Evolutionary conservation across 2,113 vertebrate species (phyloP).

Genomic region (Zosterops lateralis): DNA sequence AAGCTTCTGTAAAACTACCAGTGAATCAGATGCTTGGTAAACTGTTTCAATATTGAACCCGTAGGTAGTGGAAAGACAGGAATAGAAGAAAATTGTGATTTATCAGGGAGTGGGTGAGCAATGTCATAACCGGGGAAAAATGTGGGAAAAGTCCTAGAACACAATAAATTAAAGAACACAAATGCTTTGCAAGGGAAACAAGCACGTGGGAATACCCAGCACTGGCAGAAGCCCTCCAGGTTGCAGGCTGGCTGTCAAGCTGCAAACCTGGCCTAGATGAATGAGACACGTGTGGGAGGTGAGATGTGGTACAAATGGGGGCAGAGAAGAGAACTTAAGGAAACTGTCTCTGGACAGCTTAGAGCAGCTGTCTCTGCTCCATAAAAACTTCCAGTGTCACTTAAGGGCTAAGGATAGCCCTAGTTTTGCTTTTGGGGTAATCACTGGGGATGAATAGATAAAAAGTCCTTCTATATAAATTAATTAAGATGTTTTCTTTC

Average conservation of each 20-base stretch:
- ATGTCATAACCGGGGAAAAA: not conserved
- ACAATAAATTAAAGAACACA: not conserved
- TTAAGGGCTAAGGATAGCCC: not conserved
- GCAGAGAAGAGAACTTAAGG: not conserved
- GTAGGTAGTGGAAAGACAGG: not conserved
- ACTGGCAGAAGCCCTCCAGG: not conserved
- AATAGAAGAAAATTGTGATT: not conserved
- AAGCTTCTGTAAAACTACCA: not conserved
- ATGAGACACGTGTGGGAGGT: not conserved
- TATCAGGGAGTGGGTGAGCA: not conserved
- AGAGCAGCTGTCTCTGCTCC: not conserved
- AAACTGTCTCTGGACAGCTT: not conserved
- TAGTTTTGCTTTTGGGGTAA: not conserved
- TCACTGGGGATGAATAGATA: not conserved
- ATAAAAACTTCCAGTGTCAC: not conserved
- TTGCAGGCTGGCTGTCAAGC: not conserved
- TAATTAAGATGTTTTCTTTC: not conserved
- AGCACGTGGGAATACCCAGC: fast-evolving
- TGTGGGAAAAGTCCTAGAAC: not conserved
- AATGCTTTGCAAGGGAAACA: not conserved
- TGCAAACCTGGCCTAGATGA: not conserved
- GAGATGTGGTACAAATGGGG: fast-evolving
- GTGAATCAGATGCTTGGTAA: not conserved
- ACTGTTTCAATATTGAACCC: not conserved
- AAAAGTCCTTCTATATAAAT: not conserved